phyloP scores from a whole-genome alignment of 1,140 invertebrate genomes.

The Mizuhopecten yessoensis region DNA sequence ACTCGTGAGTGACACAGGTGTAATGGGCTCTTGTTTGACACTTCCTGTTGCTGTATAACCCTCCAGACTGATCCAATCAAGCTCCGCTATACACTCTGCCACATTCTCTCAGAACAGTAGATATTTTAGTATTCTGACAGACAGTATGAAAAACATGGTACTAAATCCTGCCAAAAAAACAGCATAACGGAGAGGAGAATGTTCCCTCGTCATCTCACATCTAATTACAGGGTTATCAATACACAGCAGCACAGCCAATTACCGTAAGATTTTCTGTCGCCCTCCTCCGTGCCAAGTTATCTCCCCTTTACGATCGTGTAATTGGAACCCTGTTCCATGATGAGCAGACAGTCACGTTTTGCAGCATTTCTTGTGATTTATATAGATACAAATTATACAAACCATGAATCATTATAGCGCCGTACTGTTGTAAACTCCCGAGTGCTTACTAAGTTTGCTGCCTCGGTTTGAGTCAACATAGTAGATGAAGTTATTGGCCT shows the following conservation, averaged over 20 bases:
- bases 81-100: neutral
- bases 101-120: neutral
- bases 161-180: conserved; percentile 25
- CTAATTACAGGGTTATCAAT: neutral
- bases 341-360: conserved; percentile 22
- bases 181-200: neutral
- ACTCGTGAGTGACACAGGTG: neutral
- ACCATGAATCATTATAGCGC: neutral
- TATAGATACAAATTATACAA: conserved; percentile 14
- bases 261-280: neutral
- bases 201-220: neutral
- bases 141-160: neutral
- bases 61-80: neutral
- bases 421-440: too few species aligned
- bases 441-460: too few species aligned
- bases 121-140: conserved; percentile 28
- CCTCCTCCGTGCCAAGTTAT: neutral
- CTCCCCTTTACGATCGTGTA: conserved; percentile 15
- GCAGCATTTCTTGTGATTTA: conserved; percentile 1
- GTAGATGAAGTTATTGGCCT: too few species aligned
- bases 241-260: neutral
- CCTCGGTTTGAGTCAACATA: too few species aligned
- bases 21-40: neutral
- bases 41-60: neutral
- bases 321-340: neutral